Percentiles rank a stretch among this genome's conserved stretches.
phyloP scores from a whole-genome alignment of 2,113 vertebrate genomes.

The Sorex araneus region DNA sequence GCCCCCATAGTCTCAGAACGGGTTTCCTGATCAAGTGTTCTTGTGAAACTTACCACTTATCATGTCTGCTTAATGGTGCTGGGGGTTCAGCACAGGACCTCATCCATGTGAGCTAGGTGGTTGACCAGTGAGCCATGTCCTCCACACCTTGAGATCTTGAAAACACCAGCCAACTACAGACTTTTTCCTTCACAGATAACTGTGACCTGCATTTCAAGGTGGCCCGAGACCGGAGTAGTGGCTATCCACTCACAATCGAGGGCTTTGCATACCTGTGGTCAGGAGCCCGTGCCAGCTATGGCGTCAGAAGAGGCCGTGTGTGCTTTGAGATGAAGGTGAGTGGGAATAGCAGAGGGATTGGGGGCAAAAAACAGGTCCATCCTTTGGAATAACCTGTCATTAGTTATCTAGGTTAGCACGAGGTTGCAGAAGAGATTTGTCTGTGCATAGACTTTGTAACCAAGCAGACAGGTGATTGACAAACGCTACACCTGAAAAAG shows the following conservation, averaged over 20 bases:
- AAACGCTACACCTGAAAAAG: background rate
- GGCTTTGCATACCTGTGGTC: constrained; percentile 96
- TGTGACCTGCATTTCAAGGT: constrained; percentile 97
- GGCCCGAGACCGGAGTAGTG: constrained; percentile 93
- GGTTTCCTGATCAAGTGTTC: background rate
- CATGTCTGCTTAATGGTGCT: too few species aligned
- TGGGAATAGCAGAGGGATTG: background rate
- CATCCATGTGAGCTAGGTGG: too few species aligned
- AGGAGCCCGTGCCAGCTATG: constrained; percentile 94
- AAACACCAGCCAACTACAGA: background rate
- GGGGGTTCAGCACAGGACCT: too few species aligned
- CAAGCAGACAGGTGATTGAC: background rate
- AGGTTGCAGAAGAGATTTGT: background rate
- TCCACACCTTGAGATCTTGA: background rate
- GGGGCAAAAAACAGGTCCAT: background rate
- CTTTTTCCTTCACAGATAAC: constrained; percentile 90
- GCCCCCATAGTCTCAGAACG: background rate
- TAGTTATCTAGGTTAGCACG: background rate
- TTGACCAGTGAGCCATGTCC: background rate
- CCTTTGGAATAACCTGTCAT: background rate
- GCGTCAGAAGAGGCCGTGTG: constrained; percentile 91
- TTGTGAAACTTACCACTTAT: background rate
- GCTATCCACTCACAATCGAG: constrained; percentile 95
- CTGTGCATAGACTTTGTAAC: background rate
- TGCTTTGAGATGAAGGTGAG: constrained; percentile 96